Evolutionary conservation across 2,797 vertebrate genomes (phyloP), one percentile per base, ranked within the genome.

Genomic region (Phaenicophaeus curvirostris): DNA sequence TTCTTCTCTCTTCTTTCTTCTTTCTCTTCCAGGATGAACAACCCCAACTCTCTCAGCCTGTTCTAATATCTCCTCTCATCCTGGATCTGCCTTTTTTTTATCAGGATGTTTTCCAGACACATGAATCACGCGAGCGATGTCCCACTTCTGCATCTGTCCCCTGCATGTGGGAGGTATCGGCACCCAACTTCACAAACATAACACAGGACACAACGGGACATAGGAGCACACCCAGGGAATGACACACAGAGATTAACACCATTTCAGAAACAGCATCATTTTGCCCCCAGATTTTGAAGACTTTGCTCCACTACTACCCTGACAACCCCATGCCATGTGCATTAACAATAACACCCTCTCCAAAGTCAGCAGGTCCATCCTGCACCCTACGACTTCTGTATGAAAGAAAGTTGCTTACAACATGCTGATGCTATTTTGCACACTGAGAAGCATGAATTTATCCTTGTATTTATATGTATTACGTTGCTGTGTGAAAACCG

Each of bases 321-420:
- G 57, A 28, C 8, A 39, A 31, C 27, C 15, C 24, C 0, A 0
- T 3, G 6, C 27, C n/a, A 31, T 30, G 24, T 31, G 20, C 0
- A 0, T 8, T 30, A 33, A 35, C 17, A 24, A 11, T 55, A 37
- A 10, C 9, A n/a, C 11, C 24, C 13, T n/a, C 9, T n/a, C 10
- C 39, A 20, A 15, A 31, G 4, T 6, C 37, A 33, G 21, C 14
- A 25, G 20, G 9, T 69, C 37, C 66, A 35, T 7, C 15, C 35
- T 20, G 9, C 11, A 15, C 16, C 31, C 33, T 59, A 12, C 31
- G 28, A 7, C 19, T 20, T 24, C 53, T 42, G 5, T 15, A 18
- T 12, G 28, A 50, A 58, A 20, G 18, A n/a, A 14, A 74, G 14
- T 8, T 21, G 11, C 61, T 62, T 74, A 30, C 20, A 54, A 20